phyloP scores from a whole-genome alignment of 2,113 vertebrate genomes.

The Mus spicilegus region DNA sequence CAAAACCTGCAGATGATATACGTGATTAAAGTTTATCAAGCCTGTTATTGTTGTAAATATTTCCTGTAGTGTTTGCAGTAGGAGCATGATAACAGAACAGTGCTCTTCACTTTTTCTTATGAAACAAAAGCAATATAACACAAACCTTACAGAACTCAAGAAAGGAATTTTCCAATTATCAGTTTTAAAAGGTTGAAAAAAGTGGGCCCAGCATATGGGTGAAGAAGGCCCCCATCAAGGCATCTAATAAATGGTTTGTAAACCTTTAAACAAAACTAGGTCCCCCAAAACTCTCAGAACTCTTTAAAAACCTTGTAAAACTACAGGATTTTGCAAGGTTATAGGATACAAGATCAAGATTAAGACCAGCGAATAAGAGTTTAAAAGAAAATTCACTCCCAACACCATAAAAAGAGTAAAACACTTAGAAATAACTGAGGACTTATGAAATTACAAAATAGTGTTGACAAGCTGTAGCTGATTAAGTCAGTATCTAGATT shows the following conservation, averaged over 20 bases:
- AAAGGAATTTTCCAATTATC: not conserved
- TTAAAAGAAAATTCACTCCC: not conserved
- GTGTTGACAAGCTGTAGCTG: not conserved
- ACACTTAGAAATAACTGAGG: not conserved
- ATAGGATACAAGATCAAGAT: not conserved
- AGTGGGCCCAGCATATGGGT: not conserved
- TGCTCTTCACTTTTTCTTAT: conserved; percentile 1
- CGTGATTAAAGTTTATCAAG: conserved; percentile 56
- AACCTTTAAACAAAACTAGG: not conserved
- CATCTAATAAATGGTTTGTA: not conserved
- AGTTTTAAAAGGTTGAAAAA: not conserved
- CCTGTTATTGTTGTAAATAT: conserved; percentile 42
- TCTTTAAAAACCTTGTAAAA: not conserved
- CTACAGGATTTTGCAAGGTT: not conserved
- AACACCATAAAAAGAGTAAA: not conserved
- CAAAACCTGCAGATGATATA: conserved; percentile 42
- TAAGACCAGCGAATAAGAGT: not conserved
- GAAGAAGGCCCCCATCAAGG: not conserved
- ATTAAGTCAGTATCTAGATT: not conserved
- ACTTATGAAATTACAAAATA: not conserved
- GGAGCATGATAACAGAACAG: not conserved
- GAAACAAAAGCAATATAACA: not conserved
- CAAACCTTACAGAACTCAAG: not conserved
- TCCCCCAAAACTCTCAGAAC: not conserved
- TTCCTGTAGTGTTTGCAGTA: conserved; percentile 48